Conservation (phyloP, 1,140 invertebrate species). For the Nasonia vitripennis region DNA sequence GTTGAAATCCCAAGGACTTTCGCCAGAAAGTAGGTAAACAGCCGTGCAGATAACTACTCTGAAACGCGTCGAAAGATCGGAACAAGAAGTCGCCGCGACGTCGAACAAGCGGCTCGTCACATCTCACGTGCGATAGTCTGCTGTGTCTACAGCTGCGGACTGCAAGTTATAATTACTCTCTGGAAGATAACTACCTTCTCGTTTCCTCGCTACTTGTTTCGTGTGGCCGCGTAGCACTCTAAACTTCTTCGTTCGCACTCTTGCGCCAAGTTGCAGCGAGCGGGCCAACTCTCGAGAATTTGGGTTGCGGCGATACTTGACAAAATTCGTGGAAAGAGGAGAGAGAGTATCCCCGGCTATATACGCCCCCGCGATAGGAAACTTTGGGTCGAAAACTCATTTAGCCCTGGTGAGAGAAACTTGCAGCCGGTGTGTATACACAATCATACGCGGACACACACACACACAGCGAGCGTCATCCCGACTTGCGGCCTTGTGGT, state of each 20-base stretch:
- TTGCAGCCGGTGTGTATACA: not conserved
- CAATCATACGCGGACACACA: conserved; percentile 17
- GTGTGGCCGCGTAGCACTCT: conserved; percentile 31
- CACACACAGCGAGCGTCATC: not conserved
- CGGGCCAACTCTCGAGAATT: conserved; percentile 51
- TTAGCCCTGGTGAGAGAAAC: conserved; percentile 10
- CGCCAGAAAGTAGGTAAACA: not conserved
- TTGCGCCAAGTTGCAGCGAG: not conserved
- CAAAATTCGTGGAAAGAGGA: conserved; percentile 37
- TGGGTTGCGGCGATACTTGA: conserved; percentile 46
- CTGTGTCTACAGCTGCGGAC: conserved; percentile 7
- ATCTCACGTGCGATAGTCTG: conserved; percentile 46
- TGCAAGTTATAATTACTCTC: conserved; percentile 62
- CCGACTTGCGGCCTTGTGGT: not conserved
- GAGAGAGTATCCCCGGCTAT: not conserved
- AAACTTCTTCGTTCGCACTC: conserved; percentile 52
- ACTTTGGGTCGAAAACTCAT: conserved; percentile 46
- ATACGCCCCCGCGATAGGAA: not conserved
- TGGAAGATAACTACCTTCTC: conserved; percentile 58
- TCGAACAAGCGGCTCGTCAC: conserved; percentile 47
- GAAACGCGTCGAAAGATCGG: not conserved
- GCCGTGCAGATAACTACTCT: not conserved
- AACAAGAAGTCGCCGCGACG: not conserved
- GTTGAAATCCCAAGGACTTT: not conserved
- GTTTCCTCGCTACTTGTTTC: conserved; percentile 54